Evolutionary conservation across 92 coral and sea anemone species (phyloP).

Genomic region (Phenganax subtilis): DNA sequence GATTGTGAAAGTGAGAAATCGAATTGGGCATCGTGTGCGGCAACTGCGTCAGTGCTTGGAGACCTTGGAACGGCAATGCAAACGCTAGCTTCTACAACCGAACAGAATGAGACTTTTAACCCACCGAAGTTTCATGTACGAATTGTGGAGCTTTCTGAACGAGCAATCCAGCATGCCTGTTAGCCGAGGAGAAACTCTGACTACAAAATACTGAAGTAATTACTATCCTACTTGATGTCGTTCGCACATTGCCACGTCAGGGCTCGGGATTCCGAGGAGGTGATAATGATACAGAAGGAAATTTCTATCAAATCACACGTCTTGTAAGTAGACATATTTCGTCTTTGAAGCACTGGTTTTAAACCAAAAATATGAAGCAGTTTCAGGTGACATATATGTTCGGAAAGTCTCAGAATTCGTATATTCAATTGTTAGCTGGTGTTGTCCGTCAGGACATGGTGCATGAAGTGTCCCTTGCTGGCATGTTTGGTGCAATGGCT

Average conservation of each 20-base stretch:
- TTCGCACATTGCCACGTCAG: slow-evolving; percentile 4
- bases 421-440: slow-evolving; percentile 15
- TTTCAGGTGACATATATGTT: slow-evolving; percentile 8
- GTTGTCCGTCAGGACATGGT: slow-evolving; percentile 19
- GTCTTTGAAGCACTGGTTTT: slow-evolving; percentile 11
- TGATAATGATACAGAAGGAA: slow-evolving; percentile 31
- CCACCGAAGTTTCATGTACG: too few species aligned
- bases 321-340: slow-evolving; percentile 13
- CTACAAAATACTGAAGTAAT: background rate
- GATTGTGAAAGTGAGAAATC: too few species aligned
- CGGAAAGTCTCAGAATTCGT: slow-evolving; percentile 5
- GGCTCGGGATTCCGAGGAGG: slow-evolving; percentile 22
- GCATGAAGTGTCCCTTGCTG: slow-evolving; percentile 15
- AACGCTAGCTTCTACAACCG: too few species aligned
- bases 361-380: background rate
- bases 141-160: background rate
- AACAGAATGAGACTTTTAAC: too few species aligned
- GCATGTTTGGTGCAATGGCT: slow-evolving; percentile 21
- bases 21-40: background rate
- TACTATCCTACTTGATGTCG: slow-evolving; percentile 11
- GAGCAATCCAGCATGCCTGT: background rate
- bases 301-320: slow-evolving; percentile 21
- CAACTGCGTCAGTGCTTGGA: slow-evolving; percentile 3
- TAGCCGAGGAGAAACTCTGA: background rate
- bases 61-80: slow-evolving; percentile 7